Evolutionary conservation across 2,113 vertebrate genomes (phyloP).

Genomic region (Rhegmatorhina hoffmannsi): DNA sequence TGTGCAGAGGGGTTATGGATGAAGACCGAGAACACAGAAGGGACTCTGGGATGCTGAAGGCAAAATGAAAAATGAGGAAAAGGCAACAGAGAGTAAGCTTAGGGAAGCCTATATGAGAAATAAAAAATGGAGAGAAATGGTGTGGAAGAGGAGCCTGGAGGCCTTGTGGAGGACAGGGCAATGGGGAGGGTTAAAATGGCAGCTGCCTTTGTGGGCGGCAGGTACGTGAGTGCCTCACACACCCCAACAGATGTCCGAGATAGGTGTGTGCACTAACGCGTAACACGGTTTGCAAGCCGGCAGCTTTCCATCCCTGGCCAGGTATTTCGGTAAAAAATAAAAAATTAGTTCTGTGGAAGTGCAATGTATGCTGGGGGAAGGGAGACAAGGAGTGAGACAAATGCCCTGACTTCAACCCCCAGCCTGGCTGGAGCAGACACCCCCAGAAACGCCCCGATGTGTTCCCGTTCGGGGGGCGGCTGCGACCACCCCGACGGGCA

Average conservation of each 20-base stretch:
- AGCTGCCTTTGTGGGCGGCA: conserved; percentile 14
- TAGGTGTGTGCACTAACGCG: background rate
- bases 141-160: background rate
- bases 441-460: background rate
- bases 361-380: background rate
- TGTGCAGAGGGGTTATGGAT: background rate
- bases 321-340: background rate
- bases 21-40: background rate
- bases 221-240: background rate
- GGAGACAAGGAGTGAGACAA: background rate
- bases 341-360: background rate
- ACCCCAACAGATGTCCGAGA: background rate
- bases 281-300: background rate
- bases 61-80: background rate
- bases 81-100: background rate
- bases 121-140: background rate
- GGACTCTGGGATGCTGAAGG: background rate
- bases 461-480: background rate
- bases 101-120: background rate
- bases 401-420: background rate
- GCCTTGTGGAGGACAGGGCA: background rate
- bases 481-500: background rate
- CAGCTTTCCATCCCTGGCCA: background rate
- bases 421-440: background rate
- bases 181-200: conserved; percentile 21